These are phyloP conservation scores for Symphodus melops DNA, from an alignment of 2,113 vertebrate genomes.

Conservation along the genomic window DNA sequence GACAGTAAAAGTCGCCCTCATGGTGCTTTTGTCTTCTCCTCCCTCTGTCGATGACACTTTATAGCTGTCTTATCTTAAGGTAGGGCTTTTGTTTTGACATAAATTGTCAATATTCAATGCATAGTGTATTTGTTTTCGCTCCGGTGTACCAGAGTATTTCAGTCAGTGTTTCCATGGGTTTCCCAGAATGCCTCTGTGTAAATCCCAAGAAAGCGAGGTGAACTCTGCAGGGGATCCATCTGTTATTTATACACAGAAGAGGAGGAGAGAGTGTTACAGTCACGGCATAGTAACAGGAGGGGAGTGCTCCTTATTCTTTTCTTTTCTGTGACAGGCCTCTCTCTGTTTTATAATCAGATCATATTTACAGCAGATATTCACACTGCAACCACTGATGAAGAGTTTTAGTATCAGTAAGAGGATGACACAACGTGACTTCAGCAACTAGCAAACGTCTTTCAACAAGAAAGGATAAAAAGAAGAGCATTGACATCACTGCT, in stretches of 20 bases:
- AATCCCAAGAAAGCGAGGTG: slow-evolving; percentile 16
- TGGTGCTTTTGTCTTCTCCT: not conserved
- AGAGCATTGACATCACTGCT: not conserved
- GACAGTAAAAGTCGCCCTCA: not conserved
- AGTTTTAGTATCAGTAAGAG: not conserved
- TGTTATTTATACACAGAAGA: slow-evolving; percentile 27
- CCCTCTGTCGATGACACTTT: not conserved
- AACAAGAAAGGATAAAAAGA: not conserved
- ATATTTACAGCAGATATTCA: slow-evolving; percentile 20
- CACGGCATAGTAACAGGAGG: slow-evolving; percentile 8
- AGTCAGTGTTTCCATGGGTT: slow-evolving; percentile 6
- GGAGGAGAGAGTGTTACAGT: slow-evolving; percentile 9
- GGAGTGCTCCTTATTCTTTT: slow-evolving; percentile 2
- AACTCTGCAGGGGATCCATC: slow-evolving; percentile 11
- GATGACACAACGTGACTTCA: not conserved
- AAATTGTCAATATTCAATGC: not conserved
- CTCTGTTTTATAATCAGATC: not conserved
- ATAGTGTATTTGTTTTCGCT: not conserved
- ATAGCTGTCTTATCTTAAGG: no score
- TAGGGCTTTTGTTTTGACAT: no score
- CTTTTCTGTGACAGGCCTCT: not conserved
- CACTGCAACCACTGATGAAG: not conserved
- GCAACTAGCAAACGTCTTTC: not conserved
- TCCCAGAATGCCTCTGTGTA: slow-evolving; percentile 13
- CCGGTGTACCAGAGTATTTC: not conserved